Evolutionary conservation across 2,797 vertebrate genomes (phyloP).

Genomic region (Ptychobarbus kaznakovi): DNA sequence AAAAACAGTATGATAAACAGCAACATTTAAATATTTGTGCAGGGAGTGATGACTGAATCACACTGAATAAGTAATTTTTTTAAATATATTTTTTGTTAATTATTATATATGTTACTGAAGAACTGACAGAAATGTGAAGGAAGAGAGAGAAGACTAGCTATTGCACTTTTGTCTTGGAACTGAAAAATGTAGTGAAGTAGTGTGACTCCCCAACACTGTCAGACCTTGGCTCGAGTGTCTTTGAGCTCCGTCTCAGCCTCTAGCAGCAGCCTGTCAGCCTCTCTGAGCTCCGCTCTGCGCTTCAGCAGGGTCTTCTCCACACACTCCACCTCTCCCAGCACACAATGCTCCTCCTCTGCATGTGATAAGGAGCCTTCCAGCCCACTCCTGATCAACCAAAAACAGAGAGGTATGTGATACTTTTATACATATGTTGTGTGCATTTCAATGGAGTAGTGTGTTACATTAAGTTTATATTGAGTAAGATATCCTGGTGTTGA

Average conservation of each 20-base stretch:
- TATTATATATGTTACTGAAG: neutral
- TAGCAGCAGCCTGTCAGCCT: constrained; percentile 84
- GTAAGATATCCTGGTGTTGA: neutral
- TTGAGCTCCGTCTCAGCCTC: constrained; percentile 83
- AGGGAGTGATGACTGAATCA: too few relatives aligned
- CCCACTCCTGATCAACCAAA: constrained; percentile 69
- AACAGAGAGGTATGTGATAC: constrained; percentile 15
- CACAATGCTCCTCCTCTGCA: constrained; percentile 69
- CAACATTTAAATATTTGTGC: too few relatives aligned
- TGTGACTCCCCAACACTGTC: neutral
- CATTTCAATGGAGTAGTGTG: neutral
- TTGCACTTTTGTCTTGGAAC: neutral
- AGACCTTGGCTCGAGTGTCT: constrained; percentile 77
- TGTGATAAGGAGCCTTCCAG: constrained; percentile 67
- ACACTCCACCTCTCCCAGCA: constrained; percentile 83
- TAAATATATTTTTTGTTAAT: too few relatives aligned
- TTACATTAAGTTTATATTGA: neutral
- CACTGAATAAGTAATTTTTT: too few relatives aligned
- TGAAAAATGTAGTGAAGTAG: neutral
- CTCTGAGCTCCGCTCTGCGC: constrained; percentile 84
- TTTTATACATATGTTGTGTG: neutral
- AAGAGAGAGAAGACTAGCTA: neutral
- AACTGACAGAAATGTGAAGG: neutral
- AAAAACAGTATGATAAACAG: neutral
- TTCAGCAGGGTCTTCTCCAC: constrained; percentile 87